Conservation (phyloP, 2,888 invertebrate species). For the Cryptocheilus praepositus region DNA sequence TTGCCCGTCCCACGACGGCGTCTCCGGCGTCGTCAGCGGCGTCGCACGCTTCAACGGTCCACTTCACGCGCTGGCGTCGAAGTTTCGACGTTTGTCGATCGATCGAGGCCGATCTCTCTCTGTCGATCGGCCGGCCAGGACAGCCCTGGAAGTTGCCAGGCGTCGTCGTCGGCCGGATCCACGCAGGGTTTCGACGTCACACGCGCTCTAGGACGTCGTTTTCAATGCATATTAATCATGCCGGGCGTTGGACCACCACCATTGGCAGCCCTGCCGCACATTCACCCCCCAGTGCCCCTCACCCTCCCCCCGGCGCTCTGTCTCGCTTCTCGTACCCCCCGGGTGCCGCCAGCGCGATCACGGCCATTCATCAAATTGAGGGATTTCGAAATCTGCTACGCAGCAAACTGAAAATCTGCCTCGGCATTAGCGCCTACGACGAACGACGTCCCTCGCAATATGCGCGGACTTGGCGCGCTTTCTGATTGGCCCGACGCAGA, state of each 20-base stretch:
- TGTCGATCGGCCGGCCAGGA: background rate
- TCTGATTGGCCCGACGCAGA: no score
- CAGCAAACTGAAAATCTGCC: slow-evolving; percentile 55
- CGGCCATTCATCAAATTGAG: slow-evolving; percentile 65
- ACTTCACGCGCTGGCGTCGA: no score
- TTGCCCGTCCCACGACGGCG: no score
- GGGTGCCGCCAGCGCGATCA: slow-evolving; percentile 40
- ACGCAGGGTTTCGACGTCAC: slow-evolving; percentile 35
- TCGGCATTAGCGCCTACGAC: slow-evolving; percentile 30
- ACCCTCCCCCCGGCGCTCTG: background rate
- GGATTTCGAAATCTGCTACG: slow-evolving; percentile 61
- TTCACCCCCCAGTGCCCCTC: background rate
- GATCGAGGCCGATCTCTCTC: slow-evolving; percentile 17
- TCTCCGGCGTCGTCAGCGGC: no score
- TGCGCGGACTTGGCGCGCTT: slow-evolving; percentile 3
- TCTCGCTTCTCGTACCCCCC: slow-evolving; percentile 4
- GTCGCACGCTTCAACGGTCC: no score
- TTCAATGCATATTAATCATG: slow-evolving; percentile 68
- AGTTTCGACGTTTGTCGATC: slow-evolving; percentile 9
- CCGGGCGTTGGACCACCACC: slow-evolving; percentile 35
- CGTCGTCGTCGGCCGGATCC: slow-evolving; percentile 35
- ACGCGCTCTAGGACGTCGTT: slow-evolving; percentile 45
- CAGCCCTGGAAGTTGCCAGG: slow-evolving; percentile 5
- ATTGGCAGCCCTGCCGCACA: background rate
- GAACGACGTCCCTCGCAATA: slow-evolving; percentile 23